Evolutionary conservation across 2,888 invertebrate genomes (phyloP), one percentile per base, ranked within the genome.

Genomic region (Sinodicranocentrus sp.): DNA sequence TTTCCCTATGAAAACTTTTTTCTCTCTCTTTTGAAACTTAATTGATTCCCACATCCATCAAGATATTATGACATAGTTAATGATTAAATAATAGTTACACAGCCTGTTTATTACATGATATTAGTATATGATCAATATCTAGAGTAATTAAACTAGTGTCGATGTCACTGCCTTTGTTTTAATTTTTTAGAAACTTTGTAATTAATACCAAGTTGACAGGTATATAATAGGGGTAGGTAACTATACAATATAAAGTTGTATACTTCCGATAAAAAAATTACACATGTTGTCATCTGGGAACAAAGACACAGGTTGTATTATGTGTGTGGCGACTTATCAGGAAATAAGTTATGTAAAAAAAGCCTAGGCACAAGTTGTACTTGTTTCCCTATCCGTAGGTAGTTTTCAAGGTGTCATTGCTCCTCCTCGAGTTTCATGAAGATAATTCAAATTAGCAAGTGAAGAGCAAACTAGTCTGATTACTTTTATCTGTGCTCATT

Each of bases 21-120:
- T 33, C 33, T 33, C 33, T 6, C 10, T 33, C 33, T 33, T 65
- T 65, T 65, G 63, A 44, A 75, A 75, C 63, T 75, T 76, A 65
- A 52, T 59, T 67, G 26, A 19, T 68, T 77, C 77, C 28, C 77
- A 77, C 77, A 67, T 68, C 54, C 54, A 77, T 68, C 67, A 59
- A 77, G 59, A 68, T 57, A 57, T 77, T 77, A 59, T 68, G 67
- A 68, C 68, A 59, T 8, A 68, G 67, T 28, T 57, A 57, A 68
- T 28, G 77, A 77, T 77, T 77, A 68, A 68, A 77, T 77, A 77
- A 77, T 77, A 57, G 59, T 67, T 68, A 59, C 43, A 77, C 10
- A 15, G 43, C 44, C 59, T 43, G 44, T 68, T 77, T 68, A 59
- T 44, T 43, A 33, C n/a, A n/a, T n/a, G n/a, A n/a, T n/a, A n/a